Conservation (phyloP, 2,797 vertebrate species). For the Australoheros facetus region DNA sequence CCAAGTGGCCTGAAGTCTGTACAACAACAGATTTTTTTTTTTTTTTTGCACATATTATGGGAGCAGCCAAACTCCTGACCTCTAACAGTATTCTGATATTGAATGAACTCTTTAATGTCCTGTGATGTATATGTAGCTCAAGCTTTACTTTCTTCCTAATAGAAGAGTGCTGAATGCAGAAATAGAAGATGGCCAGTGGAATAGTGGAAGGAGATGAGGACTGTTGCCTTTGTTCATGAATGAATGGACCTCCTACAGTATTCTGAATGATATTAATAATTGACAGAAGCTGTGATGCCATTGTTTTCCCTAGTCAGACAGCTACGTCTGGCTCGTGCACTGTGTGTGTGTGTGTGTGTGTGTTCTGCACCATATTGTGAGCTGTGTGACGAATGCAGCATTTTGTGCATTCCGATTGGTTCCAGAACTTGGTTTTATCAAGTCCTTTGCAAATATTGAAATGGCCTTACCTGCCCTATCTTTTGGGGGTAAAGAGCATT, state of each 20-base stretch:
- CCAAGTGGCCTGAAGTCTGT: conserved; percentile 53
- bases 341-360: conserved; percentile 19
- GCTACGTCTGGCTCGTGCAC: conserved; percentile 53
- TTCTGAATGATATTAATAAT: conserved; percentile 67
- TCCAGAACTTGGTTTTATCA: conserved; percentile 81
- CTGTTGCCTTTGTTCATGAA: conserved; percentile 62
- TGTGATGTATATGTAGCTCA: conserved; percentile 55
- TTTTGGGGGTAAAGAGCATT: conserved; percentile 51
- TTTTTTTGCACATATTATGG: conserved; percentile 73
- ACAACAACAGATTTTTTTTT: conserved; percentile 42
- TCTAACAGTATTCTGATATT: conserved; percentile 78
- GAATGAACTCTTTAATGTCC: conserved; percentile 42
- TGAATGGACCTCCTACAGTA: conserved; percentile 71
- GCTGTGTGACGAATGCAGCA: conserved; percentile 79
- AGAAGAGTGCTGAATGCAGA: conserved; percentile 45
- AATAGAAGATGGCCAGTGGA: background rate
- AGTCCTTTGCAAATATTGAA: conserved; percentile 60
- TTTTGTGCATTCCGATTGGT: conserved; percentile 79
- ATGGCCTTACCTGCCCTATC: conserved; percentile 61
- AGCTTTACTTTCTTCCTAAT: conserved; percentile 39
- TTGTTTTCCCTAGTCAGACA: conserved; percentile 23
- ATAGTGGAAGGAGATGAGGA: conserved; percentile 16
- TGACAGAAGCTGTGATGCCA: conserved; percentile 71
- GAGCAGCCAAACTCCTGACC: conserved; percentile 66
- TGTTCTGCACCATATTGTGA: conserved; percentile 64